Evolutionary conservation across 2,797 vertebrate species (phyloP).

Genomic region (Dryobates pubescens): DNA sequence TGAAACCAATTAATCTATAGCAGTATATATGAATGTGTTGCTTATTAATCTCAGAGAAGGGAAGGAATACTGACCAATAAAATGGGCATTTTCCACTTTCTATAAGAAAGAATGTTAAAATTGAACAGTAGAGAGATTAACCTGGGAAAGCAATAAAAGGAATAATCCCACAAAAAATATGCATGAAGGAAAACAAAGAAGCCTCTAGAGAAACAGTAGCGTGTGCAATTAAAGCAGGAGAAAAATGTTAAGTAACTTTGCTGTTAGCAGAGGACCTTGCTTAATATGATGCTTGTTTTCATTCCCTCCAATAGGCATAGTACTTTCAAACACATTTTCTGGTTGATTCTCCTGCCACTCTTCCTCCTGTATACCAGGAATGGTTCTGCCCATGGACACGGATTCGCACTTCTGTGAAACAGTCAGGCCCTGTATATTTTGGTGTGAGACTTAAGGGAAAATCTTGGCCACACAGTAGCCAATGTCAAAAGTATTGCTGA

Average conservation of each 20-base stretch:
- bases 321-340: background rate
- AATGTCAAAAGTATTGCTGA: background rate
- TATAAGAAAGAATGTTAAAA: background rate
- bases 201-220: background rate
- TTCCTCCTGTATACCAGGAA: background rate
- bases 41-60: background rate
- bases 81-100: background rate
- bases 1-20: background rate
- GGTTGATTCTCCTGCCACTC: background rate
- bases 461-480: background rate
- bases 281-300: background rate
- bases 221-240: background rate
- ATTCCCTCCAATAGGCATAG: background rate
- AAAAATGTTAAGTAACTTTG: background rate
- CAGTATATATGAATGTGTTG: background rate
- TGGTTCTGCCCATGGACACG: rapidly evolving
- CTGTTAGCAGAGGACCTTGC: background rate
- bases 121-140: background rate
- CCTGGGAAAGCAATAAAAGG: background rate
- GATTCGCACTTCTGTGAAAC: background rate
- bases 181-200: background rate
- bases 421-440: background rate
- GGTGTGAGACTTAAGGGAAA: background rate
- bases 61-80: background rate
- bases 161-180: background rate